These are phyloP conservation scores for Varanus salvator DNA, from an alignment of 2,113 vertebrate species.

Conservation along the genomic window DNA sequence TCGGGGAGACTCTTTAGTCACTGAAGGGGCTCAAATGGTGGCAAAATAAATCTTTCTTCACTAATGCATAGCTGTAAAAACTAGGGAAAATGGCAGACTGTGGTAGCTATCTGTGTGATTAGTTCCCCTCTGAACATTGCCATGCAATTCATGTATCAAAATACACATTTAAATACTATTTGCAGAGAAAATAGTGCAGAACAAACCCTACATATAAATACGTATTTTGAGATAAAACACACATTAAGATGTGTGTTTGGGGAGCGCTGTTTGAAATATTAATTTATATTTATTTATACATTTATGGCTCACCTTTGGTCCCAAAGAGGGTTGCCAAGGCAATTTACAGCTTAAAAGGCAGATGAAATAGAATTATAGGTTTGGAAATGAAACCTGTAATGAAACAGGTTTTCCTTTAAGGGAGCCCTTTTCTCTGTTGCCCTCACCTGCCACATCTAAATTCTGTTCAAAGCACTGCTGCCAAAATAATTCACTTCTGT, in stretches of 20 bases:
- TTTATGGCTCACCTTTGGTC: too few relatives aligned
- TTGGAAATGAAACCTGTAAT: too few relatives aligned
- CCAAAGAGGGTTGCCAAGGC: too few relatives aligned
- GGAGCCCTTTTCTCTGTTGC: neutral
- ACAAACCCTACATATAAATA: too few relatives aligned
- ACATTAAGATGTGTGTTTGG: too few relatives aligned
- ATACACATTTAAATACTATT: too few relatives aligned
- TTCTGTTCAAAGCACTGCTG: neutral
- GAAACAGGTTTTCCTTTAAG: neutral
- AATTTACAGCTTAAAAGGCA: neutral
- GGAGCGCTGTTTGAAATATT: too few relatives aligned
- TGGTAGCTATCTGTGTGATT: neutral
- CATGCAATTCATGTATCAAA: neutral
- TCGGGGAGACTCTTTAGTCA: neutral
- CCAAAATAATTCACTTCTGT: neutral
- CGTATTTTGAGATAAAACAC: too few relatives aligned
- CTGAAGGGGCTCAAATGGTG: neutral
- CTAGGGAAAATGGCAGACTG: slow-evolving; percentile 8
- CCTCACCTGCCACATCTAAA: neutral
- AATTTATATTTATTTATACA: too few relatives aligned
- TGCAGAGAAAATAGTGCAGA: too few relatives aligned
- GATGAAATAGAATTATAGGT: neutral
- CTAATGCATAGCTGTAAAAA: neutral
- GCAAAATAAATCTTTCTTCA: neutral
- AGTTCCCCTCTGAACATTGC: neutral